Evolutionary conservation across 2,113 vertebrate genomes (phyloP).

Genomic region (Oriolus oriolus): DNA sequence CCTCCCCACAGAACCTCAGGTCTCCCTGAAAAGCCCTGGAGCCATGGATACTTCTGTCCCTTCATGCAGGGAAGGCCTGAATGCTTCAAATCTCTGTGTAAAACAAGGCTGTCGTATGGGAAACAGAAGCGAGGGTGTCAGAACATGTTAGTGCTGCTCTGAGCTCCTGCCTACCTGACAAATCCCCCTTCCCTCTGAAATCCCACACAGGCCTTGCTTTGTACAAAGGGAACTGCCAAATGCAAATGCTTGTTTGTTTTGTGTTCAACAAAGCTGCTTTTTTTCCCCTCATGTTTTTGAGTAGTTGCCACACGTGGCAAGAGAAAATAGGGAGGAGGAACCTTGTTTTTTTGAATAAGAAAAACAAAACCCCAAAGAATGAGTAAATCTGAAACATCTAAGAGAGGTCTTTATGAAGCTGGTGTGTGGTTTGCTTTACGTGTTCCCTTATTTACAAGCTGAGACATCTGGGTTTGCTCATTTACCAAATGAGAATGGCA

Average conservation of each 20-base stretch:
- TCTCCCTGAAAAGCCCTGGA: background rate
- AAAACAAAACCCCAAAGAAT: background rate
- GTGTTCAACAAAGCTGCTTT: background rate
- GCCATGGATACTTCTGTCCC: background rate
- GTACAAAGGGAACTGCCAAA: background rate
- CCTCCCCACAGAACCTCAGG: background rate
- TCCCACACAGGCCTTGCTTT: background rate
- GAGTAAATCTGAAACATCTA: background rate
- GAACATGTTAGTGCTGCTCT: background rate
- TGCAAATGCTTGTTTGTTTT: background rate
- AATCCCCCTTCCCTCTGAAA: background rate
- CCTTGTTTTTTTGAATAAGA: background rate
- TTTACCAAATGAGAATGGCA: background rate
- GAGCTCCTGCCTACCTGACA: background rate
- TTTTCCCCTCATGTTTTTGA: background rate
- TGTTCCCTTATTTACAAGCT: background rate
- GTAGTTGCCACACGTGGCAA: background rate
- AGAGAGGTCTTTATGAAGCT: background rate
- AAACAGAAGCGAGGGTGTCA: background rate
- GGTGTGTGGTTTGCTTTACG: background rate
- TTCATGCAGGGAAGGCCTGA: background rate
- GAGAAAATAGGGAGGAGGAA: background rate
- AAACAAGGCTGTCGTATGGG: background rate
- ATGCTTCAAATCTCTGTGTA: background rate
- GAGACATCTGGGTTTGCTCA: constrained; percentile 18